phyloP scores from a whole-genome alignment of 2,797 vertebrate species.

The Sebastes trivittatus region DNA sequence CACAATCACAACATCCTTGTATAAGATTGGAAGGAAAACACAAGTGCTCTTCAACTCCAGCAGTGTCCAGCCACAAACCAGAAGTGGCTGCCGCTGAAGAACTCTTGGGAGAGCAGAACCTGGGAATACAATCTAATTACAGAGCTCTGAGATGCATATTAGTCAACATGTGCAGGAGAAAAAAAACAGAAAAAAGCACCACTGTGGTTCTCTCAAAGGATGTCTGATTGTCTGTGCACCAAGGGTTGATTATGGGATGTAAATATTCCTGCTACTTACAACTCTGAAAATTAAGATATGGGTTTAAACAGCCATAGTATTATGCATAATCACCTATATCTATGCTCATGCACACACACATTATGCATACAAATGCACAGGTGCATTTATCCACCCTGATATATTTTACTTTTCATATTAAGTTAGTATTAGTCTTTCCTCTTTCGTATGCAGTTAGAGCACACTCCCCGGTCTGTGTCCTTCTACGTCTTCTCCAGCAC shows the following conservation, averaged over 20 bases:
- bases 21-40: slow-evolving; percentile 25
- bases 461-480: not conserved
- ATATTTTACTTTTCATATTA: slow-evolving; percentile 56
- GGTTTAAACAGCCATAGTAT: not conserved
- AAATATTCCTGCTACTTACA: slow-evolving; percentile 19
- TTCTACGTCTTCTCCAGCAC: slow-evolving; percentile 40
- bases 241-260: slow-evolving; percentile 4
- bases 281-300: not conserved
- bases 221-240: slow-evolving; percentile 13
- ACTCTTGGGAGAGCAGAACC: slow-evolving; percentile 21
- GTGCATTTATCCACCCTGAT: not conserved
- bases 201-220: not conserved
- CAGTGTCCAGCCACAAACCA: slow-evolving; percentile 8
- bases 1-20: slow-evolving; percentile 19
- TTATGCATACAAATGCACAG: not conserved
- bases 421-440: not conserved
- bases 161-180: not conserved
- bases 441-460: not conserved
- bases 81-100: slow-evolving; percentile 37
- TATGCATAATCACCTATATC: not conserved
- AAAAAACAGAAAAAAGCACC: not conserved
- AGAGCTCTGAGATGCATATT: slow-evolving; percentile 22
- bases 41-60: slow-evolving; percentile 37
- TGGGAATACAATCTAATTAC: slow-evolving; percentile 39
- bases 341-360: not conserved